Evolutionary conservation across 2,113 vertebrate species (phyloP).

Genomic region (Tragelaphus scriptus): DNA sequence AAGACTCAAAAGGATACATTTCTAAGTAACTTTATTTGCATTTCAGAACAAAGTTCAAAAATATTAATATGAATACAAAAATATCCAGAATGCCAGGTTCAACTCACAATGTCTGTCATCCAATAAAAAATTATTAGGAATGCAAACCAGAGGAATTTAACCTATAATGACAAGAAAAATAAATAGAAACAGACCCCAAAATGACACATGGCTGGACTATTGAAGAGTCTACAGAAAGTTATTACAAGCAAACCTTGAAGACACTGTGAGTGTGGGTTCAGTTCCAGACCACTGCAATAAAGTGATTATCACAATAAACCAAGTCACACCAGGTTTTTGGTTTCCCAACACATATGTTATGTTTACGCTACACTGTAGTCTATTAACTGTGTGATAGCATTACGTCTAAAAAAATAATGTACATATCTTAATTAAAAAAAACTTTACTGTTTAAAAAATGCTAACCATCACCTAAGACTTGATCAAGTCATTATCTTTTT

Average conservation of each 20-base stretch:
- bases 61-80: not conserved
- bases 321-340: not conserved
- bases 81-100: not conserved
- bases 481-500: not conserved
- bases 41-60: slow-evolving; percentile 34
- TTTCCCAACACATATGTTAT: not conserved
- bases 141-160: not conserved
- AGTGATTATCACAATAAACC: not conserved
- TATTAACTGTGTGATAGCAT: not conserved
- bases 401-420: not conserved
- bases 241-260: not conserved
- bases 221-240: not conserved
- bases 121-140: not conserved
- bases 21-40: not conserved
- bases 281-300: not conserved
- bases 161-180: not conserved
- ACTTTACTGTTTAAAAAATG: not conserved
- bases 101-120: not conserved
- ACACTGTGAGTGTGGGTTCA: not conserved
- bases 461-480: not conserved
- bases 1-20: slow-evolving; percentile 5
- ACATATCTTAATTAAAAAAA: not conserved
- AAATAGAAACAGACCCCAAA: not conserved
- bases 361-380: not conserved
- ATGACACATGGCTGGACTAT: not conserved